Conservation (phyloP, 2,888 invertebrate genomes). For the Abrostola tripartita region DNA sequence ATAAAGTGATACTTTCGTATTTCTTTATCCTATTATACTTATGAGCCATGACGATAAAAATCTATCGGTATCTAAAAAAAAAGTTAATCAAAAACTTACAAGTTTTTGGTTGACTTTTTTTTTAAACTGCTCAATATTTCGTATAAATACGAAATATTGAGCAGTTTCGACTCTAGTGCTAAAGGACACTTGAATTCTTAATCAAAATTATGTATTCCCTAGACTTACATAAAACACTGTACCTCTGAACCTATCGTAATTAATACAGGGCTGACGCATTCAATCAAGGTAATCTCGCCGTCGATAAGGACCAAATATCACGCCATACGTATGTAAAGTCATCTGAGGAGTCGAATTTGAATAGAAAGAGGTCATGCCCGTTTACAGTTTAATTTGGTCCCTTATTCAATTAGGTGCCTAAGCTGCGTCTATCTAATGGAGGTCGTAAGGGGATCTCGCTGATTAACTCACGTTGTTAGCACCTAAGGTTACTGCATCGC, state of each 20-base stretch:
- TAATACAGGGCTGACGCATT: constrained; percentile 56
- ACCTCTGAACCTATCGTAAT: constrained; percentile 21
- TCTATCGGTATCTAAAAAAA: too few relatives aligned
- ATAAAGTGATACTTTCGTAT: not conserved
- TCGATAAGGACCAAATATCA: constrained; percentile 71
- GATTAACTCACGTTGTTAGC: constrained; percentile 84
- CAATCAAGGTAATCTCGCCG: constrained; percentile 73
- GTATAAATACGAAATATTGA: too few relatives aligned
- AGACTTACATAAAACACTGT: constrained; percentile 20
- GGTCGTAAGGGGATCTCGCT: constrained; percentile 82
- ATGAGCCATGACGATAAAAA: not conserved
- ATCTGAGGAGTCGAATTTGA: constrained; percentile 80
- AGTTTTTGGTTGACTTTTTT: too few relatives aligned
- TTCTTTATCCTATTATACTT: not conserved
- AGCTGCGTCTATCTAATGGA: constrained; percentile 82
- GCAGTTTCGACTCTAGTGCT: too few relatives aligned
- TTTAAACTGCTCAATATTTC: too few relatives aligned
- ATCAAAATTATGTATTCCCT: constrained; percentile 8
- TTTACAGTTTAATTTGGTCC: constrained; percentile 83
- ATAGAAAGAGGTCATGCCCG: constrained; percentile 85
- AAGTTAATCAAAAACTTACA: too few relatives aligned
- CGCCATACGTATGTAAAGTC: constrained; percentile 71
- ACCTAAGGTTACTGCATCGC: constrained; percentile 70
- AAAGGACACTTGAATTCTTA: not conserved
- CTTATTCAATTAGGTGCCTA: constrained; percentile 85